Percentiles rank a stretch among this genome's conserved stretches.
Evolutionary conservation across 2,797 vertebrate genomes (phyloP).

Genomic region (Clarias platycephalus): DNA sequence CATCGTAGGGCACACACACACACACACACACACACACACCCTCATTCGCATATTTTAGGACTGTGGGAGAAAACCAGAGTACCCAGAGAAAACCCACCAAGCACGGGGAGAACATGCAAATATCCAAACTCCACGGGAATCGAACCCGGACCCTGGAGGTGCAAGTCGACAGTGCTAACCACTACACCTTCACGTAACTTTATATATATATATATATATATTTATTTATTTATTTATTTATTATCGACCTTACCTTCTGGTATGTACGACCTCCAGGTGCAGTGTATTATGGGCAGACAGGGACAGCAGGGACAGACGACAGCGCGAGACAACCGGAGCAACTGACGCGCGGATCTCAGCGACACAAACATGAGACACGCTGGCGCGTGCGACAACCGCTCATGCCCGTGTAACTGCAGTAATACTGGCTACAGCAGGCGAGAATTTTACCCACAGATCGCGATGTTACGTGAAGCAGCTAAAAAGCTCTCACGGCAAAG

Average conservation of each 20-base stretch:
- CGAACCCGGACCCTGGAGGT: no score
- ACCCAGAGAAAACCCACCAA: no score
- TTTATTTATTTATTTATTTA: no score
- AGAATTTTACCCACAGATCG: neutral
- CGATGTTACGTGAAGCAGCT: neutral
- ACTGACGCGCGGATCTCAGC: slow-evolving; percentile 37
- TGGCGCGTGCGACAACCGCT: neutral
- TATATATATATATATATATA: no score
- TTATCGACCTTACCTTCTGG: slow-evolving; percentile 53
- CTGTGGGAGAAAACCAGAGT: no score
- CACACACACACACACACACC: no score
- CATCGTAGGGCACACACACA: no score
- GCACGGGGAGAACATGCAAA: no score
- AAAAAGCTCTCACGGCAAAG: neutral
- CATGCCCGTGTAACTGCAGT: slow-evolving; percentile 33
- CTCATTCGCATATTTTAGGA: no score
- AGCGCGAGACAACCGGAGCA: slow-evolving; percentile 35
- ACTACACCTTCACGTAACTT: no score
- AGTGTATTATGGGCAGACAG: slow-evolving; percentile 36
- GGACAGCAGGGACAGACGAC: slow-evolving; percentile 49
- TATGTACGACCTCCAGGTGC: slow-evolving; percentile 56
- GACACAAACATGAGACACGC: slow-evolving; percentile 48
- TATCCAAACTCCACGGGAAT: no score
- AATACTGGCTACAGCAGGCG: neutral
- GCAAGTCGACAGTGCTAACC: no score